Evolutionary conservation across 2,797 vertebrate species (phyloP).

Genomic region (Pygocentrus nattereri): DNA sequence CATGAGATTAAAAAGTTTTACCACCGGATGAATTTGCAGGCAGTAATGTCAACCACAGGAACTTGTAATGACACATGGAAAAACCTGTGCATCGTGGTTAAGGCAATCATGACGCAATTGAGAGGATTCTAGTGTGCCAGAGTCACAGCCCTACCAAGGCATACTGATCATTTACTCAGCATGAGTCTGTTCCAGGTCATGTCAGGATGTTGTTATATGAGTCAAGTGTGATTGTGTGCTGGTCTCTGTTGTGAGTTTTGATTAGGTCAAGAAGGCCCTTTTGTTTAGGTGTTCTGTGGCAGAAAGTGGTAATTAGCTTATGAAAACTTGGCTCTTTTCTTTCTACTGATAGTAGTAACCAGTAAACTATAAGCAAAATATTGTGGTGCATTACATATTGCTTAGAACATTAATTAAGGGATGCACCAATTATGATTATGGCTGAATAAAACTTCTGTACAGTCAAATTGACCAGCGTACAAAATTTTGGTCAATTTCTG

Average conservation of each 20-base stretch:
- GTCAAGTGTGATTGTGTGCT: background rate
- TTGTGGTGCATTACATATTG: too few relatives aligned
- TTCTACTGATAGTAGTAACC: too few relatives aligned
- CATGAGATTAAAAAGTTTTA: background rate
- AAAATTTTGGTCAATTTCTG: too few relatives aligned
- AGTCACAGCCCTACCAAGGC: constrained; percentile 38
- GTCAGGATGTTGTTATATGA: constrained; percentile 13
- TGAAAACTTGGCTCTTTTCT: too few relatives aligned
- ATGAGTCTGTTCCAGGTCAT: background rate
- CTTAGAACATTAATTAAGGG: too few relatives aligned
- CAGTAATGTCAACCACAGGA: constrained; percentile 29
- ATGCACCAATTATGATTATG: too few relatives aligned
- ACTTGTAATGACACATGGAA: constrained; percentile 43
- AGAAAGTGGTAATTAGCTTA: background rate
- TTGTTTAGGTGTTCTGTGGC: background rate
- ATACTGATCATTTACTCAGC: constrained; percentile 13
- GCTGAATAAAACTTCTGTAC: too few relatives aligned
- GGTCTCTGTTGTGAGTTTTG: background rate
- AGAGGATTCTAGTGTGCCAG: constrained; percentile 50
- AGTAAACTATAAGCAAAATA: too few relatives aligned
- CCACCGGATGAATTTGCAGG: constrained; percentile 26
- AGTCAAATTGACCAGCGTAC: too few relatives aligned
- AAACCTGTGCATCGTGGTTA: constrained; percentile 22
- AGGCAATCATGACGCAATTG: constrained; percentile 52
- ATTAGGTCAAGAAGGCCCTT: background rate